A percentile compares a stretch with the other conserved stretches of the same genome.
Conservation (phyloP, 2,113 vertebrate genomes). For the Oreochromis spilurus region DNA sequence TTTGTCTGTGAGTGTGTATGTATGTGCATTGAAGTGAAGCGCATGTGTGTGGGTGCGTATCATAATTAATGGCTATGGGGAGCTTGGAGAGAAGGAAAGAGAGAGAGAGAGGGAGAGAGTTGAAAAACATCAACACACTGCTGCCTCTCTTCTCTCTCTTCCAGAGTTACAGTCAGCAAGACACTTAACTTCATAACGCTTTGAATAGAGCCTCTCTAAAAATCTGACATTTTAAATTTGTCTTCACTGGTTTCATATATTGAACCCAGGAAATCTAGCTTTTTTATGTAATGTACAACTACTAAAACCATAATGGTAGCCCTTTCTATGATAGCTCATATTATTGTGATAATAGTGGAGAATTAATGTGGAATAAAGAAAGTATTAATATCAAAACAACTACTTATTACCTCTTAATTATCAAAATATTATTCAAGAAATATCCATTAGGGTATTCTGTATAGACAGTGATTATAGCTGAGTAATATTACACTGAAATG, state of each 20-base stretch:
- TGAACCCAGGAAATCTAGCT: background rate
- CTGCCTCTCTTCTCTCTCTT: background rate
- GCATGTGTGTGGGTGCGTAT: slow-evolving; percentile 9
- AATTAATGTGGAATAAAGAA: background rate
- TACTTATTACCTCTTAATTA: background rate
- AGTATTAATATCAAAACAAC: background rate
- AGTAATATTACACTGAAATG: background rate
- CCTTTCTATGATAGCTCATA: background rate
- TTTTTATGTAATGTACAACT: background rate
- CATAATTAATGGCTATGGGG: slow-evolving; percentile 59
- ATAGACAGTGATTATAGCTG: background rate
- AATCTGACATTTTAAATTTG: background rate
- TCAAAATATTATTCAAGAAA: background rate
- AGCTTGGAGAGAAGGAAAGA: background rate
- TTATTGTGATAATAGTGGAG: background rate
- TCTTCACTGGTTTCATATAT: background rate
- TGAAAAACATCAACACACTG: background rate
- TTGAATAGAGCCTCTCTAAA: background rate
- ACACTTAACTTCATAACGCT: background rate
- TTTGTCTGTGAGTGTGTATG: background rate
- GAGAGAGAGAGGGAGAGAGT: background rate
- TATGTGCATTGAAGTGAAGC: background rate
- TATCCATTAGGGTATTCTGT: background rate
- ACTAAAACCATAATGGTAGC: background rate
- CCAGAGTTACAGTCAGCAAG: background rate